Evolutionary conservation across 1,140 invertebrate species (phyloP).

Genomic region (Goniozus legneri): DNA sequence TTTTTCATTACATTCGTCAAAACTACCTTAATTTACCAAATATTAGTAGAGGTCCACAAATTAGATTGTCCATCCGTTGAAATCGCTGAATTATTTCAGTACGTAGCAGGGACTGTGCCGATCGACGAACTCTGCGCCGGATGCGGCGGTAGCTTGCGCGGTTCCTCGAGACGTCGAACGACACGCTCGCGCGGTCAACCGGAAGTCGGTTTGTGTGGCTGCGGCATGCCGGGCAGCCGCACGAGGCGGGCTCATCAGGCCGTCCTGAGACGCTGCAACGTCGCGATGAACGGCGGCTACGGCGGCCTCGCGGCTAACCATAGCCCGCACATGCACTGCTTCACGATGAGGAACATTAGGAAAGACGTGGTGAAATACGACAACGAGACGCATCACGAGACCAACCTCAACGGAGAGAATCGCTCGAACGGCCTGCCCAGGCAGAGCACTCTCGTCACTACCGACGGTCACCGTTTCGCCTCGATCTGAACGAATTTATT

Average conservation of each 20-base stretch:
- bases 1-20: too few species aligned
- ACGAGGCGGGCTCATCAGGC: conserved; percentile 9
- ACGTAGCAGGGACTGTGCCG: conserved; percentile 9
- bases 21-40: too few species aligned
- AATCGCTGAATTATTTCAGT: conserved; percentile 19
- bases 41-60: too few species aligned
- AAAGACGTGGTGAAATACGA: background rate
- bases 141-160: too few species aligned
- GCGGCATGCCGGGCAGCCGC: conserved; percentile 12
- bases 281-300: conserved; percentile 37
- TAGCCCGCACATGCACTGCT: conserved; percentile 36
- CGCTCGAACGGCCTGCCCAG: background rate
- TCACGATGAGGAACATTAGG: conserved; percentile 29
- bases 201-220: too few species aligned
- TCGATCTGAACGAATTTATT: too few species aligned
- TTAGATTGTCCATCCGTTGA: too few species aligned
- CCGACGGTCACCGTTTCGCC: background rate
- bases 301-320: conserved; percentile 35
- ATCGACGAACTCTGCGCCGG: conserved; percentile 13
- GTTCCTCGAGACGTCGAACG: too few species aligned
- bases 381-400: background rate
- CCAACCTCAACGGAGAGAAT: conserved; percentile 2
- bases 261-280: conserved; percentile 20
- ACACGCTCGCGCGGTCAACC: too few species aligned
- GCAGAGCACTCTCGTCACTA: conserved; percentile 3